phyloP scores from a whole-genome alignment of 2,797 vertebrate species.

The Myotis findleyi region DNA sequence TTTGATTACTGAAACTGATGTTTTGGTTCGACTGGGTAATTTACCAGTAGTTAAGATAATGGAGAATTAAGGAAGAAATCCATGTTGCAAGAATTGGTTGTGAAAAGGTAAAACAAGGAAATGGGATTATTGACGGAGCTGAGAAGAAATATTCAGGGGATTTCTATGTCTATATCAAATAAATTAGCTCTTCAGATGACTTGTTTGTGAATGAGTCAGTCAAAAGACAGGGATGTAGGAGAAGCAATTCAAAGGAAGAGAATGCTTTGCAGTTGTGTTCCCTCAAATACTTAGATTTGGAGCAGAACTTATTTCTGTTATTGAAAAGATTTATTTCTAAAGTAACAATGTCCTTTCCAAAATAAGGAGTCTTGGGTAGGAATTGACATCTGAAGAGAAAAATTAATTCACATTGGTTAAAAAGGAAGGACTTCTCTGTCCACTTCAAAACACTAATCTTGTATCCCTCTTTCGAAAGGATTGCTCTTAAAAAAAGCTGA shows the following conservation, averaged over 20 bases:
- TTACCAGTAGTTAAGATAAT: constrained; percentile 67
- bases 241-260: background rate
- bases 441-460: background rate
- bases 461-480: background rate
- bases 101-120: constrained; percentile 58
- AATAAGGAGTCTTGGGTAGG: background rate
- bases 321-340: constrained; percentile 43
- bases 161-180: background rate
- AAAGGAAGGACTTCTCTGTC: background rate
- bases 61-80: constrained; percentile 67
- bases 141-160: constrained; percentile 25
- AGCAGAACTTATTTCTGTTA: background rate
- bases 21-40: constrained; percentile 68
- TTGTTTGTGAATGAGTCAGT: background rate
- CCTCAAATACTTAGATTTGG: background rate
- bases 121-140: constrained; percentile 37
- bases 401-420: constrained; percentile 3
- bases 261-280: background rate
- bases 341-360: background rate
- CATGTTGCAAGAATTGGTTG: constrained; percentile 41
- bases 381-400: constrained; percentile 37
- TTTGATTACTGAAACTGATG: constrained; percentile 61
- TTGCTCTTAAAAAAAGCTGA: background rate
- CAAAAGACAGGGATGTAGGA: background rate
- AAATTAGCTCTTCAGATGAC: constrained; percentile 6